These are phyloP conservation scores for Syrrhaptes paradoxus DNA, from an alignment of 2,113 vertebrate species.

Conservation along the genomic window DNA sequence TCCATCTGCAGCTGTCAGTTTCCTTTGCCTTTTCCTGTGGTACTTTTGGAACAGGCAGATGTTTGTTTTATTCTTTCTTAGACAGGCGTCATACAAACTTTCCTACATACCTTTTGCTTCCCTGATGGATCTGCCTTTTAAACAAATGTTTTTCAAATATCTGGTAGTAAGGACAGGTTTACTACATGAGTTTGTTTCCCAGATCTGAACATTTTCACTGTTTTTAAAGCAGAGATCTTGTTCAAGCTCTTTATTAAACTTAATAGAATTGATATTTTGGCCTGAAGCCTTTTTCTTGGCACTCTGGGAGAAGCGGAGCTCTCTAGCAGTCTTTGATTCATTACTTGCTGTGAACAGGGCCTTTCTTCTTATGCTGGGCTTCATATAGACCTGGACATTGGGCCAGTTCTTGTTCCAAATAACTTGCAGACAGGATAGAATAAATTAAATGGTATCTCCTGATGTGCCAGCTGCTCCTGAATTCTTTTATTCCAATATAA, in stretches of 20 bases:
- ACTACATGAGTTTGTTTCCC: not conserved
- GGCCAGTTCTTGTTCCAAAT: not conserved
- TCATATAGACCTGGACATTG: not conserved
- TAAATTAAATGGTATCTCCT: not conserved
- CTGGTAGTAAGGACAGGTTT: not conserved
- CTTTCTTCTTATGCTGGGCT: not conserved
- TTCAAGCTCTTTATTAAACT: slow-evolving; percentile 21
- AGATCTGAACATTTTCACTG: not conserved
- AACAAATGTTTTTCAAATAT: not conserved
- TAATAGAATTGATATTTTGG: slow-evolving; percentile 51
- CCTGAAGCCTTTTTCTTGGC: slow-evolving; percentile 20
- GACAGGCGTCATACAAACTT: not conserved
- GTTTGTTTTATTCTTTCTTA: not conserved
- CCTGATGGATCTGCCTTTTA: not conserved
- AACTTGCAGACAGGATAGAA: not conserved
- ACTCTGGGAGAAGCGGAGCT: not conserved
- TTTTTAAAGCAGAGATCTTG: slow-evolving; percentile 7
- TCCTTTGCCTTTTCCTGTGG: not conserved
- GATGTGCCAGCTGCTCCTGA: not conserved
- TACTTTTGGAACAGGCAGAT: not conserved
- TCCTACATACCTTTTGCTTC: not conserved
- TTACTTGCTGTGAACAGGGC: not conserved
- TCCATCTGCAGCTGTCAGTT: not conserved
- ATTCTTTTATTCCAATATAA: not conserved
- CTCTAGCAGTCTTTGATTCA: slow-evolving; percentile 24